phyloP scores from a whole-genome alignment of 2,888 invertebrate species.

The Ornithoptera priamus region DNA sequence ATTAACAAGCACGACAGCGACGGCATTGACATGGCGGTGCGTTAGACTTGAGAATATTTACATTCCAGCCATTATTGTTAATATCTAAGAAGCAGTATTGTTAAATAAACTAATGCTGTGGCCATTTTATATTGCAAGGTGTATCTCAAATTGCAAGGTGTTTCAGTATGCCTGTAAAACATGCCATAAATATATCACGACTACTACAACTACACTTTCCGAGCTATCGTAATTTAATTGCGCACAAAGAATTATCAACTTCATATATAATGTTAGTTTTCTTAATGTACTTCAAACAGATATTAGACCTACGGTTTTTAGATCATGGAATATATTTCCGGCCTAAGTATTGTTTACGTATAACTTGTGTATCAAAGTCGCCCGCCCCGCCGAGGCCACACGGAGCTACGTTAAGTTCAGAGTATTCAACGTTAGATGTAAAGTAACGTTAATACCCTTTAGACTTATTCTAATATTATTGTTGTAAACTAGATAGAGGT shows the following conservation, averaged over 20 bases:
- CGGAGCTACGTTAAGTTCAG: slow-evolving; percentile 1
- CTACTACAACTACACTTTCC: no score
- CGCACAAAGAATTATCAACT: no score
- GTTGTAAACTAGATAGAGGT: slow-evolving; percentile 34
- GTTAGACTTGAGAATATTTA: neutral
- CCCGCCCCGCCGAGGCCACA: neutral
- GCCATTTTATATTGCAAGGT: no score
- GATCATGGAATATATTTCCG: neutral
- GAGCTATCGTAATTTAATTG: no score
- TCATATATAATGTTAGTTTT: no score
- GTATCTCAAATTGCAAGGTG: no score
- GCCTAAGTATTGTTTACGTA: neutral
- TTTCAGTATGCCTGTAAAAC: no score
- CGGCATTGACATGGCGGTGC: neutral
- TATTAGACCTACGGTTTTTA: no score
- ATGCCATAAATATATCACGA: no score
- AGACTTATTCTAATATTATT: slow-evolving; percentile 30
- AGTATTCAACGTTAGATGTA: slow-evolving; percentile 28
- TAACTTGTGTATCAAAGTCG: neutral
- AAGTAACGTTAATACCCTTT: slow-evolving; percentile 30
- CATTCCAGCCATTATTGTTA: neutral
- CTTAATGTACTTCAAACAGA: no score
- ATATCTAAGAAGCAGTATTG: no score
- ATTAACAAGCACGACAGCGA: neutral
- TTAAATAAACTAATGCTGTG: no score